Base-by-base conservation (phyloP, 2,888 invertebrate genomes). In the Cosmia pyralina region DNA sequence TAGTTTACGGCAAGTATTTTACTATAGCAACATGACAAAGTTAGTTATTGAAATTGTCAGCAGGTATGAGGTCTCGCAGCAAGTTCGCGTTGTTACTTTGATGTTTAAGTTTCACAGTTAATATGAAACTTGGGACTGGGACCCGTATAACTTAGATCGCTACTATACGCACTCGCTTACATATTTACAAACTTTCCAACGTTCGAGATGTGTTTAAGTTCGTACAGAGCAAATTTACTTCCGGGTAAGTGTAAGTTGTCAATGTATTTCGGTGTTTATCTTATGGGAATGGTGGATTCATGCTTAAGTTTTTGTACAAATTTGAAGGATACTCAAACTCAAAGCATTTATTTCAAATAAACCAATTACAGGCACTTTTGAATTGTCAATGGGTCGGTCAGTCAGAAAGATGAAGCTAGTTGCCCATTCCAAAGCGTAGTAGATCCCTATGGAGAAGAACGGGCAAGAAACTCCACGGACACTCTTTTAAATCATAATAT, bases 11-110 rank as follows among this genome's bases (percentile, higher is more conserved):
- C 77, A 82, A 84, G 85, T 86, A 88, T 88, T 88, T 81, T 75
- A 85, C 82, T 80, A 69, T 82, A 69, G 75, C 80, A 80, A 84
- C 86, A 87, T 83, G 88, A 88, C 84, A 84, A 89, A 91, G 87
- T 91, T 90, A 83, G 87, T 88, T 90, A 92, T 91, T 91, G 90
- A 90, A 90, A 91, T 88, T 89, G 90, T 90, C 88, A 88, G 88
- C 88, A 91, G 90, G 89, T 89, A 88, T 81, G 69, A 86, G 77
- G 82, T 79, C 85, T 79, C 77, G 46, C 73, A 71, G 78, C 75
- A 85, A 88, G 85, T 88, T 86, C 77, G 82, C 85, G 81, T 83
- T 87, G 85, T 89, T 88, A 87, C 88, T 90, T 88, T 88, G 89
- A 91, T 89, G 89, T 90, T 89, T 90, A 88, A 91, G 90, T 91